These are phyloP conservation scores for Celastrina argiolus DNA, from an alignment of 2,888 invertebrate species.

Conservation along the genomic window DNA sequence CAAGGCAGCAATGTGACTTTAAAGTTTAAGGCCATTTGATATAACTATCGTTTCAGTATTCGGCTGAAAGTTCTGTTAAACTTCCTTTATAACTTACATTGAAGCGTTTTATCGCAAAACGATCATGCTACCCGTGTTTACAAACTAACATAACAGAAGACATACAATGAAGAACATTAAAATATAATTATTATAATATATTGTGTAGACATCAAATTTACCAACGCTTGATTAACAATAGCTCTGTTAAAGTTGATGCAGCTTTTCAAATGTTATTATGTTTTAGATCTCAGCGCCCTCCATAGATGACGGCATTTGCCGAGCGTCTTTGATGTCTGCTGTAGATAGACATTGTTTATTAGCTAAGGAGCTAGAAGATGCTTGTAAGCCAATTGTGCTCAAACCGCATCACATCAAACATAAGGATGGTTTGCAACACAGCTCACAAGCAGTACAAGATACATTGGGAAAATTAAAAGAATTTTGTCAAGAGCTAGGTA, in stretches of 20 bases:
- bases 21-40: no score
- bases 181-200: no score
- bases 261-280: background rate
- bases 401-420: background rate
- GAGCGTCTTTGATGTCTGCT: constrained; percentile 47
- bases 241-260: background rate
- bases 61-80: no score
- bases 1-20: no score
- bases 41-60: no score
- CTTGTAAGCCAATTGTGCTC: background rate
- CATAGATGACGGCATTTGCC: constrained; percentile 52
- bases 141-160: no score
- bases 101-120: no score
- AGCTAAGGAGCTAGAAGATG: background rate
- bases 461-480: background rate
- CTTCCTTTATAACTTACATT: no score
- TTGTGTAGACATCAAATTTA: no score
- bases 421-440: background rate
- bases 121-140: no score
- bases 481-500: background rate
- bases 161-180: no score
- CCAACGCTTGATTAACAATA: no score
- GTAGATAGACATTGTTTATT: constrained; percentile 32
- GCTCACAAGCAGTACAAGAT: background rate
- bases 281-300: constrained; percentile 51